phyloP scores from a whole-genome alignment of 2,888 invertebrate genomes.

The Molorchus minor region DNA sequence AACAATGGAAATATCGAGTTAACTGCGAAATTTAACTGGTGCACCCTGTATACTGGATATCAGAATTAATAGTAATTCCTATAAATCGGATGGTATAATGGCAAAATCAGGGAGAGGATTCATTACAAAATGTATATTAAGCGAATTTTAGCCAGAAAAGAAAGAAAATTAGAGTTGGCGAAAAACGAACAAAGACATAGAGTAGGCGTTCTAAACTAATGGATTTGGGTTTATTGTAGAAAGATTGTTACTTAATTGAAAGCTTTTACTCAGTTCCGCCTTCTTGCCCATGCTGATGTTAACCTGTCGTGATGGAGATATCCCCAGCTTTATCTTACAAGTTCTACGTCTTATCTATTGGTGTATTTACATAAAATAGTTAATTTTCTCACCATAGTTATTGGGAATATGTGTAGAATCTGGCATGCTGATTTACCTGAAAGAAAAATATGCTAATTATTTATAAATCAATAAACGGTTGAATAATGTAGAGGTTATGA shows the following conservation, averaged over 20 bases:
- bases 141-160: constrained; percentile 7
- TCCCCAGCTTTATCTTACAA: constrained; percentile 14
- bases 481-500: too few relatives aligned
- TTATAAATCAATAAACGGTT: too few relatives aligned
- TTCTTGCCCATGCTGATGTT: constrained; percentile 23
- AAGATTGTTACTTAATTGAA: constrained; percentile 40
- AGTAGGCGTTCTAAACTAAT: constrained; percentile 25
- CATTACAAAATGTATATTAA: constrained; percentile 24
- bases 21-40: too few relatives aligned
- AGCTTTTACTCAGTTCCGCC: constrained; percentile 33
- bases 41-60: too few relatives aligned
- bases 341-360: background rate
- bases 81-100: background rate
- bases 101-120: background rate
- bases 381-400: background rate
- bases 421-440: background rate
- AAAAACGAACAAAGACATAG: constrained; percentile 32
- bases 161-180: constrained; percentile 19
- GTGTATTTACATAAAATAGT: too few relatives aligned
- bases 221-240: constrained; percentile 35
- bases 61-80: background rate
- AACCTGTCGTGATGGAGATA: constrained; percentile 26
- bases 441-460: too few relatives aligned
- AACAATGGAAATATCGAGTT: too few relatives aligned
- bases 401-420: too few relatives aligned